These are phyloP conservation scores for Noctuana brunneofusca DNA, from an alignment of 2,888 invertebrate genomes.

Conservation along the genomic window DNA sequence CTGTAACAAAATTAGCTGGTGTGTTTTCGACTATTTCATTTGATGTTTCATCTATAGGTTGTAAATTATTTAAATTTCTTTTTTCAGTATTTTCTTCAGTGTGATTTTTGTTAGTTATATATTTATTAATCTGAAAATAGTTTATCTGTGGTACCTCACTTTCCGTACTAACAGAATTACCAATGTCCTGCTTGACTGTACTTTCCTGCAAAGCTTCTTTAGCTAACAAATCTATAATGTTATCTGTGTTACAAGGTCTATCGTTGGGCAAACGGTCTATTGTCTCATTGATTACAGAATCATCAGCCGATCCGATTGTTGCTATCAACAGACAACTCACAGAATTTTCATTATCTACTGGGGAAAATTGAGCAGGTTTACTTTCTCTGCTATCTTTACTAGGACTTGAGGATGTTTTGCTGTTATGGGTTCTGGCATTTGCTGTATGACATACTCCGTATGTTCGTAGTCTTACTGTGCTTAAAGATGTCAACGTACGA, in stretches of 20 bases:
- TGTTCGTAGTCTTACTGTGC: constrained; percentile 45
- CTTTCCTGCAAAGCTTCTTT: constrained; percentile 55
- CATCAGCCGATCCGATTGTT: constrained; percentile 54
- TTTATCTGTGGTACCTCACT: constrained; percentile 11
- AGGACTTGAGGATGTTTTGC: constrained; percentile 1
- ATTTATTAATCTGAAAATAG: constrained; percentile 26
- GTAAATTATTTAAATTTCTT: constrained; percentile 46
- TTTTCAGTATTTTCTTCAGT: constrained; percentile 6
- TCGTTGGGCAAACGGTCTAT: constrained; percentile 53
- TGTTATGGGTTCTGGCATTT: constrained; percentile 13
- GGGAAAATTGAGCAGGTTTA: constrained; percentile 42
- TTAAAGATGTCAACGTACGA: constrained; percentile 41
- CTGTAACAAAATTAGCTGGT: constrained; percentile 48
- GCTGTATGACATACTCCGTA: constrained; percentile 48
- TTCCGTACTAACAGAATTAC: not conserved
- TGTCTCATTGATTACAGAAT: constrained; percentile 59
- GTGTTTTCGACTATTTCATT: constrained; percentile 55
- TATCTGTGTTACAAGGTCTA: constrained; percentile 49
- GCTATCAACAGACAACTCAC: constrained; percentile 55
- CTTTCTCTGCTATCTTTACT: constrained; percentile 24
- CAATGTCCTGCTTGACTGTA: constrained; percentile 11
- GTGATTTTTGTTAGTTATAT: not conserved
- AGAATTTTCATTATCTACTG: constrained; percentile 47
- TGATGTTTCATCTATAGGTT: constrained; percentile 59
- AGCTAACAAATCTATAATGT: constrained; percentile 58